phyloP scores from a whole-genome alignment of 2,797 vertebrate species.

The Botia kubotai region DNA sequence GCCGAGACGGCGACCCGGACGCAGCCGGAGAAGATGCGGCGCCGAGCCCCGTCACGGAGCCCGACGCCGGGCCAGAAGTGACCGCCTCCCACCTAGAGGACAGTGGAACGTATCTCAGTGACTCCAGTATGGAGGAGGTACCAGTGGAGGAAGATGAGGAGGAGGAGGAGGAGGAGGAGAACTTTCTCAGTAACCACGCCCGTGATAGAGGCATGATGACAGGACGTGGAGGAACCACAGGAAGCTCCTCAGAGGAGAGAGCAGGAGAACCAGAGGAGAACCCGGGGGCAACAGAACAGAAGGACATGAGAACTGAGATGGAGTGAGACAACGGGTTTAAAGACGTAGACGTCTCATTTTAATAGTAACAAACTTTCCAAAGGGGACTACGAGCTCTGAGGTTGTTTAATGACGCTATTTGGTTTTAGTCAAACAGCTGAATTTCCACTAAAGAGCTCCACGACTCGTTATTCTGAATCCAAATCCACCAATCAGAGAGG shows the following conservation, averaged over 20 bases:
- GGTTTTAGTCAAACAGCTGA: no score
- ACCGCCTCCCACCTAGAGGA: slow-evolving; percentile 69
- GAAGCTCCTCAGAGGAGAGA: slow-evolving; percentile 18
- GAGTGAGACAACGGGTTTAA: slow-evolving; percentile 63
- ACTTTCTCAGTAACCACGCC: slow-evolving; percentile 10
- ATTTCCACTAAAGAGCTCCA: no score
- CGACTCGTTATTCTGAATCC: neutral
- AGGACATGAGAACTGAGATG: slow-evolving; percentile 66
- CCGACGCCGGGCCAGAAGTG: slow-evolving; percentile 54
- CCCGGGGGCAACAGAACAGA: slow-evolving; percentile 57
- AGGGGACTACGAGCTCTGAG: no score
- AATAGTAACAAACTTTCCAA: no score
- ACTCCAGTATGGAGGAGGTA: slow-evolving; percentile 77
- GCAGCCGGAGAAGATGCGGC: slow-evolving; percentile 67
- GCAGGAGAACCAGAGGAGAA: slow-evolving; percentile 37
- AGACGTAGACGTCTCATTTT: no score
- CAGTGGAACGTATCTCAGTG: slow-evolving; percentile 75
- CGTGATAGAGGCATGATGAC: slow-evolving; percentile 10
- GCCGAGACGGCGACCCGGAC: slow-evolving; percentile 78
- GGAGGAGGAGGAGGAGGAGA: slow-evolving; percentile 65
- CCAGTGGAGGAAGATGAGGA: slow-evolving; percentile 69
- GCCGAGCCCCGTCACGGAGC: slow-evolving; percentile 44
- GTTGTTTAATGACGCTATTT: no score
- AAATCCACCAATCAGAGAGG: neutral
- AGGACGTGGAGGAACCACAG: neutral